phyloP scores from a whole-genome alignment of 37 sponge, comb jelly and placozoan species.

The Dysidea cf. avara region DNA sequence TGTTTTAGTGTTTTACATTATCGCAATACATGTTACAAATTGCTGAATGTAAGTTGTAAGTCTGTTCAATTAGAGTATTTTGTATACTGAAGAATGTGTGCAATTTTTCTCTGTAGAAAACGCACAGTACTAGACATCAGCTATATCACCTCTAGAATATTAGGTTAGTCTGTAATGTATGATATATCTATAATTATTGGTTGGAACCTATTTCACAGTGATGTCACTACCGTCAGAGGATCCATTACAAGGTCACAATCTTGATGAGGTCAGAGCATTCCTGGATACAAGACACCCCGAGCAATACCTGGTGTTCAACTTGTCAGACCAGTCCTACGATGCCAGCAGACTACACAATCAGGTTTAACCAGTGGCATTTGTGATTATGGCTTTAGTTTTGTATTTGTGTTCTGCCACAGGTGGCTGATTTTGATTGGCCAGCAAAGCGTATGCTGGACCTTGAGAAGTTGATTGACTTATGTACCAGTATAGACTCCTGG shows the following conservation, averaged over 20 bases:
- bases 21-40: too few species aligned
- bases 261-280: conserved; percentile 52
- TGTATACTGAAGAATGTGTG: not conserved
- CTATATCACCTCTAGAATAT: conserved; percentile 75
- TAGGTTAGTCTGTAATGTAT: too few species aligned
- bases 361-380: too few species aligned
- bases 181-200: too few species aligned
- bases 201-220: conserved; percentile 41
- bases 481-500: conserved; percentile 64
- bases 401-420: conserved; percentile 27
- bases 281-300: conserved; percentile 68
- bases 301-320: conserved; percentile 85
- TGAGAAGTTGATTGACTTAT: conserved; percentile 72
- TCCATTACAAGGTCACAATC: conserved; percentile 31
- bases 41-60: too few species aligned
- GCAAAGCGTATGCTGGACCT: conserved; percentile 47
- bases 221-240: conserved; percentile 82
- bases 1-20: too few species aligned
- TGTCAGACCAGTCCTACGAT: conserved; percentile 76
- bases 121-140: conserved; percentile 31
- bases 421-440: conserved; percentile 81
- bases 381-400: not conserved
- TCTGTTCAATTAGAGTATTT: too few species aligned
- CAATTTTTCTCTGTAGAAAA: not conserved
- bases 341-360: conserved; percentile 49